Conservation (phyloP, 2,888 invertebrate genomes). For the Odontocolon sp. region DNA sequence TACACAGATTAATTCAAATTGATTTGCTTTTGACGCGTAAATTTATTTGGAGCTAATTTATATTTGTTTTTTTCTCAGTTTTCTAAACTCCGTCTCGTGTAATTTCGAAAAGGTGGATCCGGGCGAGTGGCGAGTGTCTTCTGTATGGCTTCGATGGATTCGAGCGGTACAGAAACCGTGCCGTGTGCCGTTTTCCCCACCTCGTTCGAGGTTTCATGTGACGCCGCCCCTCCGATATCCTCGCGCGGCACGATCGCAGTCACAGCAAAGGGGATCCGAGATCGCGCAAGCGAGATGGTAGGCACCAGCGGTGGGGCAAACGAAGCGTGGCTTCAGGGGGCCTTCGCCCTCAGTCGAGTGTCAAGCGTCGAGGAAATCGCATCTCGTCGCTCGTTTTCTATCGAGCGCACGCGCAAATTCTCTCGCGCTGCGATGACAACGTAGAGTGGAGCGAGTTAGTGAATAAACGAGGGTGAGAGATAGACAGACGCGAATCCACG, state of each 20-base stretch:
- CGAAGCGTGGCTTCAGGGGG: slow-evolving; percentile 32
- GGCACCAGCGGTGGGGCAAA: slow-evolving; percentile 12
- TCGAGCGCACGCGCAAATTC: slow-evolving; percentile 57
- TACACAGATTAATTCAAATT: not conserved
- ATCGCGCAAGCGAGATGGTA: slow-evolving; percentile 24
- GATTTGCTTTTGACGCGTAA: no score
- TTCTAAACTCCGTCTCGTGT: no score
- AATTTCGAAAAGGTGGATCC: no score
- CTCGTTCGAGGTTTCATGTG: slow-evolving; percentile 1
- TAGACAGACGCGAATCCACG: slow-evolving; percentile 6
- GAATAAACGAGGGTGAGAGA: slow-evolving; percentile 16
- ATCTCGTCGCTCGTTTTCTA: slow-evolving; percentile 38
- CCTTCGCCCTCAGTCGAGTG: slow-evolving; percentile 55
- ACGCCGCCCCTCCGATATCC: not conserved
- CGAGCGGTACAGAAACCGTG: slow-evolving; percentile 15
- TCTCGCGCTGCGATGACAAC: slow-evolving; percentile 45
- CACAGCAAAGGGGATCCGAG: slow-evolving; percentile 39
- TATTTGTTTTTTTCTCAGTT: no score
- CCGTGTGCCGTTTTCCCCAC: slow-evolving; percentile 16
- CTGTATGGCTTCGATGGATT: no score
- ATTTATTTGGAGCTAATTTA: no score
- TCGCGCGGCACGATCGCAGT: slow-evolving; percentile 27
- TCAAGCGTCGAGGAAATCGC: slow-evolving; percentile 53
- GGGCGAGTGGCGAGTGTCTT: no score
- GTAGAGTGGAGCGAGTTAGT: slow-evolving; percentile 6